A percentile compares a stretch with the other conserved stretches of the same genome.
Evolutionary conservation across 2,113 vertebrate genomes (phyloP).

Genomic region (Passer montanus): DNA sequence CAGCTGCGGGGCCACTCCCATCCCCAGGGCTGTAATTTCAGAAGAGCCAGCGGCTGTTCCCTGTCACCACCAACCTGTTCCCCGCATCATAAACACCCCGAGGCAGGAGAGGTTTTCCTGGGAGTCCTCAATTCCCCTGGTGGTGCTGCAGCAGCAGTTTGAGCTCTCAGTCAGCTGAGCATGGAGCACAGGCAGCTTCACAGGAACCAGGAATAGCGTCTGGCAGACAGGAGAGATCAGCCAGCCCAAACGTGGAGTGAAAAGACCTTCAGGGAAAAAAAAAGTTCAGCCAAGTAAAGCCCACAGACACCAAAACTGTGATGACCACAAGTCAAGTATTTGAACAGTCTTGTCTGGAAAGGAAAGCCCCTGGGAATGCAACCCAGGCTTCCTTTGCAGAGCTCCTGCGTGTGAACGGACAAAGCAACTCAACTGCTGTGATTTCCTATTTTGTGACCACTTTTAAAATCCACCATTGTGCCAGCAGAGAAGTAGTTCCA

Average conservation of each 20-base stretch:
- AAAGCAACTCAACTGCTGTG: neutral
- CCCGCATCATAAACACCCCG: too few relatives aligned
- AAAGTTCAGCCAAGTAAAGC: neutral
- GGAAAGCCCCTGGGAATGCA: neutral
- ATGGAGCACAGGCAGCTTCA: accelerated
- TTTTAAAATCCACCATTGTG: neutral
- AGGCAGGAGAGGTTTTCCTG: neutral
- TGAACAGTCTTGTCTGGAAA: neutral
- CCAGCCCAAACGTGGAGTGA: neutral
- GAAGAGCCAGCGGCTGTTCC: neutral
- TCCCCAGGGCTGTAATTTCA: neutral
- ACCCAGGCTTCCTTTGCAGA: neutral
- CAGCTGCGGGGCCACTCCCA: neutral
- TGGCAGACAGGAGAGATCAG: neutral
- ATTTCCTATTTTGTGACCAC: neutral
- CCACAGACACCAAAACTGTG: neutral
- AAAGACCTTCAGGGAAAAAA: neutral
- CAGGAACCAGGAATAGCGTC: accelerated
- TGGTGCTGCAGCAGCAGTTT: neutral
- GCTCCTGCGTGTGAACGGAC: neutral
- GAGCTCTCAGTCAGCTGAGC: neutral
- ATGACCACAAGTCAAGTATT: neutral
- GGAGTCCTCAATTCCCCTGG: neutral
- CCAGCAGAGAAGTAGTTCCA: neutral
- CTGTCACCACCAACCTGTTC: neutral